Conservation (phyloP, 2,888 invertebrate genomes). For the Caenorhabditis sinica region DNA sequence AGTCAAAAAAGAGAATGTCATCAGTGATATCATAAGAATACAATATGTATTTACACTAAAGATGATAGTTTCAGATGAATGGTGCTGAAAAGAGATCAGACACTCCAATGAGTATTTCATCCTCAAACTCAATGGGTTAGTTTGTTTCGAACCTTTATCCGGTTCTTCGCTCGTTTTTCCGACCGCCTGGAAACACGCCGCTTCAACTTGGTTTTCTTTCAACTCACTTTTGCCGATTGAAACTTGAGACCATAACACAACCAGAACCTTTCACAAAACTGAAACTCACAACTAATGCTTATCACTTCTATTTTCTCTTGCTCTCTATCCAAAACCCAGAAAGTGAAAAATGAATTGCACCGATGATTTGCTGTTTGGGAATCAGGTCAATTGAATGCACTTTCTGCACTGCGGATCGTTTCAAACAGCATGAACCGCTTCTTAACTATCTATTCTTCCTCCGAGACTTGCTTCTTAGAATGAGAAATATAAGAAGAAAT, state of each 20-base stretch:
- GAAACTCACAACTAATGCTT: conserved; percentile 56
- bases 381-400: conserved; percentile 45
- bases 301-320: conserved; percentile 45
- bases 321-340: conserved; percentile 55
- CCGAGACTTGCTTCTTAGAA: conserved; percentile 41
- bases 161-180: conserved; percentile 13
- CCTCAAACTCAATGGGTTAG: conserved; percentile 74
- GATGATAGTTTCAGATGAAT: conserved; percentile 18
- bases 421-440: conserved; percentile 52
- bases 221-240: conserved; percentile 39
- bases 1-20: background rate
- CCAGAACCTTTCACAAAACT: background rate
- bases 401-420: conserved; percentile 61
- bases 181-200: conserved; percentile 22
- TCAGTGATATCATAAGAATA: too few species aligned
- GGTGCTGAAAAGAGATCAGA: conserved; percentile 53
- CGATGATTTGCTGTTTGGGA: conserved; percentile 48
- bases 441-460: conserved; percentile 43
- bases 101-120: conserved; percentile 72
- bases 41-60: background rate
- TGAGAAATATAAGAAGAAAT: conserved; percentile 41
- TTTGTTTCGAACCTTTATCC: background rate
- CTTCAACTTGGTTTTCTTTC: conserved; percentile 56
- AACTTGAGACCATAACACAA: conserved; percentile 11
- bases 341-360: conserved; percentile 43